phyloP scores from a whole-genome alignment of 2,888 invertebrate genomes.

The Fragum fragum region DNA sequence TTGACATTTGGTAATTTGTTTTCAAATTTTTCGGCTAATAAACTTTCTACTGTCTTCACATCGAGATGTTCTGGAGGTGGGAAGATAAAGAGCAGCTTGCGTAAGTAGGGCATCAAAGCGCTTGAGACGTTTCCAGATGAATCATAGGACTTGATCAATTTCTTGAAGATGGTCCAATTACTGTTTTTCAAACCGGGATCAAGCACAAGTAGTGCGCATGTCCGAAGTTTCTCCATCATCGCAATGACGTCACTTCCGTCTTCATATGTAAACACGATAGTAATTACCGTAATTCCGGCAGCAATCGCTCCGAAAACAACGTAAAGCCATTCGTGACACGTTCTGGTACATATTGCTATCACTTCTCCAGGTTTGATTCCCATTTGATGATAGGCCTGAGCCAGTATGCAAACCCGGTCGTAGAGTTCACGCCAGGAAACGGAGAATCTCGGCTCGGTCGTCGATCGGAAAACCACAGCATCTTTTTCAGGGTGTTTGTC shows the following conservation, averaged over 20 bases:
- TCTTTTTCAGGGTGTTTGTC: neutral
- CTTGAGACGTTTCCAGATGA: conserved; percentile 24
- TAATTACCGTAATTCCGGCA: conserved; percentile 22
- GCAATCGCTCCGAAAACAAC: conserved; percentile 34
- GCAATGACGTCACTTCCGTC: conserved; percentile 4
- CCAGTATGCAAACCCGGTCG: neutral
- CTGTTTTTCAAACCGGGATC: conserved; percentile 33
- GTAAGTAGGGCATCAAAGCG: conserved; percentile 25
- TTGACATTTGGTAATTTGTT: conserved; percentile 18
- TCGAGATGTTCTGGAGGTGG: neutral
- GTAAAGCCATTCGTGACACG: conserved; percentile 52
- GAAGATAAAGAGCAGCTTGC: conserved; percentile 28
- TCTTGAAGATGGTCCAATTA: conserved; percentile 5
- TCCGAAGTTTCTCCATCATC: conserved; percentile 36
- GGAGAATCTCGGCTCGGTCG: neutral
- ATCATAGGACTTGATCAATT: conserved; percentile 10
- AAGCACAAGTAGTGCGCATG: conserved; percentile 29
- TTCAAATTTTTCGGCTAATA: neutral
- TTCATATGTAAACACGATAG: conserved; percentile 40
- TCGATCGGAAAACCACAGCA: conserved; percentile 10
- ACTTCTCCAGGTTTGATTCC: conserved; percentile 38
- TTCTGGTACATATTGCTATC: neutral
- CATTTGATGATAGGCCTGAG: neutral
- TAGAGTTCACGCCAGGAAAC: conserved; percentile 18
- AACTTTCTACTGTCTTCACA: conserved; percentile 21